Evolutionary conservation across 2,113 vertebrate species (phyloP).

Genomic region (Leiothrix lutea): DNA sequence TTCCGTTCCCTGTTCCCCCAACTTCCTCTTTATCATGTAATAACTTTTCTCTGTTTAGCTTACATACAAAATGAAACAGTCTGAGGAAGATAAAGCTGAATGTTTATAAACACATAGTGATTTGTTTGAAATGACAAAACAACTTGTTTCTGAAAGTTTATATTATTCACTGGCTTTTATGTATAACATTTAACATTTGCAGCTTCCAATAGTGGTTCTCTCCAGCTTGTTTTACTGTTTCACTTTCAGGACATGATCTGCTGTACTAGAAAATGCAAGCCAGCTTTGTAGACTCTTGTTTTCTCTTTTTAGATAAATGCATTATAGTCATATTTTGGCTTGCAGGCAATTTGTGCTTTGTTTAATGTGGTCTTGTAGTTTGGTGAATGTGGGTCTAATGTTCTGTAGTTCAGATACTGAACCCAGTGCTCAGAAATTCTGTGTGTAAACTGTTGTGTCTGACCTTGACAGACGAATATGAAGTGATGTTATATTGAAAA

Average conservation of each 20-base stretch:
- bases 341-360: neutral
- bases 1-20: neutral
- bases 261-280: neutral
- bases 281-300: neutral
- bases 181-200: neutral
- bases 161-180: neutral
- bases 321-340: neutral
- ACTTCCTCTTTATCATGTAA: neutral
- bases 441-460: neutral
- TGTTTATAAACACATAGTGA: neutral
- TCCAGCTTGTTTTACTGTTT: neutral
- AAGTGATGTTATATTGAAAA: neutral
- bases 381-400: neutral
- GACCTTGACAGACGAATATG: neutral
- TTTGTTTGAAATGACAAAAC: neutral
- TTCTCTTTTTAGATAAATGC: neutral
- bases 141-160: neutral
- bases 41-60: neutral
- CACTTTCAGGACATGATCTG: neutral
- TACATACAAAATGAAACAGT: neutral
- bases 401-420: neutral
- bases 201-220: neutral
- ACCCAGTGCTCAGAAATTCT: neutral
- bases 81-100: neutral
- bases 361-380: neutral